These are phyloP conservation scores for Trematomus loennbergii DNA, from an alignment of 2,113 vertebrate genomes.

Conservation along the genomic window DNA sequence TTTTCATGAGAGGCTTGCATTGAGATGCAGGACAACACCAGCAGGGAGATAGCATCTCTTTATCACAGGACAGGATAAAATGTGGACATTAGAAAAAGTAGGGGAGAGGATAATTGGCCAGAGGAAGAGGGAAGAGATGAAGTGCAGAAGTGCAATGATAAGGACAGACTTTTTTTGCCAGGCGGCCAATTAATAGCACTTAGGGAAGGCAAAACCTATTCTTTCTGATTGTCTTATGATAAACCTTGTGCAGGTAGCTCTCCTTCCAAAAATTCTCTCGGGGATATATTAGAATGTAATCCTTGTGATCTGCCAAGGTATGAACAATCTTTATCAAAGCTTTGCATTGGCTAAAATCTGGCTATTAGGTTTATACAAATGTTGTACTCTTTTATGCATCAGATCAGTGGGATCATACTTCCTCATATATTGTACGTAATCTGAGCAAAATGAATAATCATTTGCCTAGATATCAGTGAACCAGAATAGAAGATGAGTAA, in stretches of 20 bases:
- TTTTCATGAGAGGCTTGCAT: conserved; percentile 55
- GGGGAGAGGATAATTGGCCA: conserved; percentile 56
- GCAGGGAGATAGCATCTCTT: conserved; percentile 67
- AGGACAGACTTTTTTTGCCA: conserved; percentile 42
- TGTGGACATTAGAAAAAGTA: conserved; percentile 51
- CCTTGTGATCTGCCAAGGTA: conserved; percentile 13
- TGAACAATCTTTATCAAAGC: neutral
- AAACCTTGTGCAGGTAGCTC: neutral
- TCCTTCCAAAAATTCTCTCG: conserved; percentile 28
- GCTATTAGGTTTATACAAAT: too few species aligned
- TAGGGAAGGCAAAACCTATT: conserved; percentile 35
- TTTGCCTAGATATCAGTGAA: too few species aligned
- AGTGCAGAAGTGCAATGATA: conserved; percentile 43
- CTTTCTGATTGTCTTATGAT: conserved; percentile 40
- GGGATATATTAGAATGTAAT: conserved; percentile 16
- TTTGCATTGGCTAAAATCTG: too few species aligned
- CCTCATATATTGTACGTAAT: too few species aligned
- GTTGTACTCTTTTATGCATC: too few species aligned
- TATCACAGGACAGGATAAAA: conserved; percentile 62
- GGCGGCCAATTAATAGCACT: conserved; percentile 52
- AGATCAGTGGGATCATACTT: too few species aligned
- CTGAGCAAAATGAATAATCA: too few species aligned
- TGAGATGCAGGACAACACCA: conserved; percentile 71
- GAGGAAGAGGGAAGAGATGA: conserved; percentile 35
- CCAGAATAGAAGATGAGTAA: too few species aligned